Evolutionary conservation across 2,888 invertebrate genomes (phyloP).

Genomic region (Trissolcus japonicus): DNA sequence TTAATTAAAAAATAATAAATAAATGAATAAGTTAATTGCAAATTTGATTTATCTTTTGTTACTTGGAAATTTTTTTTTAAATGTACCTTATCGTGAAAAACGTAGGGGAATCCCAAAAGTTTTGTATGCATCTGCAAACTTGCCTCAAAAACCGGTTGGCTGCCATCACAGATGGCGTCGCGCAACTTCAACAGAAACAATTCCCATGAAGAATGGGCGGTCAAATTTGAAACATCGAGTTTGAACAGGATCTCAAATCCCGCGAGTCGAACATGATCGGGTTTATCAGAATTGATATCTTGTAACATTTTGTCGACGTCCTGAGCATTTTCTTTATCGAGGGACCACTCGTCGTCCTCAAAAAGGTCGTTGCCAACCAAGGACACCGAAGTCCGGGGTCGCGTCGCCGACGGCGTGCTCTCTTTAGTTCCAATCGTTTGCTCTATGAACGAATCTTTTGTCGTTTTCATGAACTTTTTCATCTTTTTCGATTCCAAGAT

Average conservation of each 20-base stretch:
- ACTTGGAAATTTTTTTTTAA: background rate
- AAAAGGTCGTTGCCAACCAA: slow-evolving; percentile 66
- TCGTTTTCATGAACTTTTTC: slow-evolving; percentile 62
- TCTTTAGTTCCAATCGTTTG: slow-evolving; percentile 57
- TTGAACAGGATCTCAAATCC: slow-evolving; percentile 70
- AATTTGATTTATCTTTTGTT: too few relatives aligned
- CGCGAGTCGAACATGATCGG: slow-evolving; percentile 73
- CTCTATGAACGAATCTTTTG: slow-evolving; percentile 61
- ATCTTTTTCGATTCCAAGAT: slow-evolving; percentile 66
- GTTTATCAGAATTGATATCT: slow-evolving; percentile 67
- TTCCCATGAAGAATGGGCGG: slow-evolving; percentile 63
- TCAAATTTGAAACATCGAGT: slow-evolving; percentile 65
- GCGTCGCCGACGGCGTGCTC: slow-evolving; percentile 52
- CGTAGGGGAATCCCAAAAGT: slow-evolving; percentile 58
- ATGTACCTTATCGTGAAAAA: slow-evolving; percentile 38
- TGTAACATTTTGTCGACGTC: slow-evolving; percentile 65
- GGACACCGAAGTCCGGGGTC: slow-evolving; percentile 65
- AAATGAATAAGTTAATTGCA: too few relatives aligned
- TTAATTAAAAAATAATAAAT: background rate
- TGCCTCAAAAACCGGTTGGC: slow-evolving; percentile 71
- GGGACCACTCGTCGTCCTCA: slow-evolving; percentile 71
- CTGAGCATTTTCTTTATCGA: slow-evolving; percentile 59
- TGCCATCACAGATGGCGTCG: slow-evolving; percentile 69
- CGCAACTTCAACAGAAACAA: slow-evolving; percentile 64
- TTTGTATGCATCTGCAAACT: slow-evolving; percentile 70